A percentile compares a stretch with the other conserved stretches of the same genome.
Conservation (phyloP, 1,140 invertebrate genomes). For the Drosophila dunni region DNA sequence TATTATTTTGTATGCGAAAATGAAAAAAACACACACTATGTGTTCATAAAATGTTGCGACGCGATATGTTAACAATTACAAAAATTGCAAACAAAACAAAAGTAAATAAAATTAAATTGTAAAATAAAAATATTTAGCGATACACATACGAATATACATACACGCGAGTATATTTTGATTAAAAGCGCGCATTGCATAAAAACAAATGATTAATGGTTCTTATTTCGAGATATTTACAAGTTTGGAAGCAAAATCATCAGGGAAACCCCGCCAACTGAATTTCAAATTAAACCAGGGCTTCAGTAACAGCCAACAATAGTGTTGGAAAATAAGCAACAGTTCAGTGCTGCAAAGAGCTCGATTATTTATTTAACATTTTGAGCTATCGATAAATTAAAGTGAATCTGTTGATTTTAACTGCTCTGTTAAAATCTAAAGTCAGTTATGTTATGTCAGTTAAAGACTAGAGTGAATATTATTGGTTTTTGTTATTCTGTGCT, state of each 20-base stretch:
- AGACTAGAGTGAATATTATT: too few species aligned
- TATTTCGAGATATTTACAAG: too few species aligned
- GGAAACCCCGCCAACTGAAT: too few species aligned
- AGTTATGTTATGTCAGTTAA: too few species aligned
- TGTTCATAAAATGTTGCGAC: slow-evolving; percentile 72
- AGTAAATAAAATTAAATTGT: slow-evolving; percentile 63
- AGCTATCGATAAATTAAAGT: background rate
- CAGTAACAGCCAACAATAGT: too few species aligned
- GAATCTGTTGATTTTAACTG: too few species aligned
- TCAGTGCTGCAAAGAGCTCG: background rate
- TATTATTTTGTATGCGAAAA: slow-evolving; percentile 72
- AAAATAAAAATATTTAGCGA: slow-evolving; percentile 79
- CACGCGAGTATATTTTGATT: slow-evolving; percentile 52
- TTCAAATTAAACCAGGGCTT: background rate
- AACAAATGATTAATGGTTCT: background rate
- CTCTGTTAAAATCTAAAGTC: too few species aligned
- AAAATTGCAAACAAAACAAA: slow-evolving; percentile 50
- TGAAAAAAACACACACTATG: slow-evolving; percentile 63
- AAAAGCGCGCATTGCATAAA: slow-evolving; percentile 50
- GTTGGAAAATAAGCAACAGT: too few species aligned
- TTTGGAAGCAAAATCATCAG: too few species aligned
- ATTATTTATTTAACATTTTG: too few species aligned
- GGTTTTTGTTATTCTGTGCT: too few species aligned
- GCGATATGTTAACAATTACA: slow-evolving; percentile 61
- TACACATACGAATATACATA: slow-evolving; percentile 63